Conservation (phyloP, 2,797 vertebrate species). For the Crenuchus spilurus region DNA sequence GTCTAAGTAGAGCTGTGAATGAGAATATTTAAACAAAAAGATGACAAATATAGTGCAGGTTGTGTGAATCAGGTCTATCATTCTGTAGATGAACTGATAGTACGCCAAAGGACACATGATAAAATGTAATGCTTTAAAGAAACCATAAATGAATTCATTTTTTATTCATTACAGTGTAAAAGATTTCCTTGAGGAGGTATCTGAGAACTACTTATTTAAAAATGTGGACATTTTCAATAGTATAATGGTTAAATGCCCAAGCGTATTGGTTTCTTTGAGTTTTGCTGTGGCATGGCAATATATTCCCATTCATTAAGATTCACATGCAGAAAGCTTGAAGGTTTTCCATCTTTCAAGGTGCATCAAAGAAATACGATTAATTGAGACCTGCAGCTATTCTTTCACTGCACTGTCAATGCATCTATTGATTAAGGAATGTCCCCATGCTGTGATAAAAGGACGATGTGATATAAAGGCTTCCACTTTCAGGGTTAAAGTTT, state of each 20-base stretch:
- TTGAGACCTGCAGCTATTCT: constrained; percentile 11
- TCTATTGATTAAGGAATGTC: constrained; percentile 27
- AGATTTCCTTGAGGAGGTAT: too few relatives aligned
- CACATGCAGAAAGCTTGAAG: neutral
- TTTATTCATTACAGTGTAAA: too few relatives aligned
- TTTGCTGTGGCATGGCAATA: neutral
- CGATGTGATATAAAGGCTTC: constrained; percentile 6
- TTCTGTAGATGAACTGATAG: too few relatives aligned
- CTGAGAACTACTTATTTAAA: too few relatives aligned
- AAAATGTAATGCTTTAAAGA: too few relatives aligned
- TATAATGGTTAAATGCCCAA: neutral
- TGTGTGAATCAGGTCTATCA: too few relatives aligned
- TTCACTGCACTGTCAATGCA: constrained; percentile 2
- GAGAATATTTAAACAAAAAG: too few relatives aligned
- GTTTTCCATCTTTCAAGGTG: constrained; percentile 1
- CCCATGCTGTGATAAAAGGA: constrained; percentile 13
- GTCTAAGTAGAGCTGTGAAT: too few relatives aligned
- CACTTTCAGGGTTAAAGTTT: neutral
- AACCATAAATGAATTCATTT: too few relatives aligned
- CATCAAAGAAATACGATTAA: neutral
- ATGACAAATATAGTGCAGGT: too few relatives aligned
- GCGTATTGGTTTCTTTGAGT: neutral
- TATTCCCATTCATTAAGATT: neutral
- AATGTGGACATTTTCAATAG: neutral
- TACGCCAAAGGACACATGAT: too few relatives aligned